phyloP scores from a whole-genome alignment of 2,888 invertebrate genomes.

The Ferdinandea cuprea region DNA sequence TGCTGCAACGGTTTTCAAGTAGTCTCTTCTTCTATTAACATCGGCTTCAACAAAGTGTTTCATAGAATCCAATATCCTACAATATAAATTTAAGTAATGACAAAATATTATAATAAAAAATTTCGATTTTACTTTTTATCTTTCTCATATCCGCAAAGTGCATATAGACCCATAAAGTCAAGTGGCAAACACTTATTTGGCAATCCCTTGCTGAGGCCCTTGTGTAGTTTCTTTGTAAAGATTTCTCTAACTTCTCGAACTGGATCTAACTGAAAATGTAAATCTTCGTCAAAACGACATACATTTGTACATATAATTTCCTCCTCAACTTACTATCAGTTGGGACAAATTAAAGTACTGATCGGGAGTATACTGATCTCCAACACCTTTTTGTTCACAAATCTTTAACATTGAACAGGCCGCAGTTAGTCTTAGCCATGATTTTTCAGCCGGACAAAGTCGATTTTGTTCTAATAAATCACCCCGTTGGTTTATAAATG shows the following conservation, averaged over 20 bases:
- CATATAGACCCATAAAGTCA: constrained; percentile 98
- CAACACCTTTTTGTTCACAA: constrained; percentile 97
- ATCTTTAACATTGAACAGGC: constrained; percentile 98
- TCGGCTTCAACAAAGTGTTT: constrained; percentile 94
- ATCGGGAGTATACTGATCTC: constrained; percentile 96
- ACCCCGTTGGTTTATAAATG: constrained; percentile 96
- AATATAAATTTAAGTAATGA: not conserved
- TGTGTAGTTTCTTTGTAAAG: constrained; percentile 96
- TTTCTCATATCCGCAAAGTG: constrained; percentile 93
- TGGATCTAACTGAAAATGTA: constrained; percentile 86
- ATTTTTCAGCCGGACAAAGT: constrained; percentile 93
- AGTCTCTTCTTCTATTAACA: constrained; percentile 95
- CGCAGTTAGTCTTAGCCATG: constrained; percentile 95
- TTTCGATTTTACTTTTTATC: constrained; percentile 88
- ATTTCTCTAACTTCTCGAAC: constrained; percentile 94
- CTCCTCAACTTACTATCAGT: constrained; percentile 91
- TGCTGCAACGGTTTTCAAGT: constrained; percentile 91
- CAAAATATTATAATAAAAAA: not conserved
- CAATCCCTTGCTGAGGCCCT: constrained; percentile 91
- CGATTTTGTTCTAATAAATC: constrained; percentile 90
- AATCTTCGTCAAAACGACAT: not conserved
- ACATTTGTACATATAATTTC: too few species aligned
- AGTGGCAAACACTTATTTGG: constrained; percentile 95
- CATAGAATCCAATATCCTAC: constrained; percentile 83
- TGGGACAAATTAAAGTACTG: constrained; percentile 97